Evolutionary conservation across 2,888 invertebrate genomes (phyloP), one percentile per base, ranked within the genome.

Genomic region (Pachydiplax longipennis): DNA sequence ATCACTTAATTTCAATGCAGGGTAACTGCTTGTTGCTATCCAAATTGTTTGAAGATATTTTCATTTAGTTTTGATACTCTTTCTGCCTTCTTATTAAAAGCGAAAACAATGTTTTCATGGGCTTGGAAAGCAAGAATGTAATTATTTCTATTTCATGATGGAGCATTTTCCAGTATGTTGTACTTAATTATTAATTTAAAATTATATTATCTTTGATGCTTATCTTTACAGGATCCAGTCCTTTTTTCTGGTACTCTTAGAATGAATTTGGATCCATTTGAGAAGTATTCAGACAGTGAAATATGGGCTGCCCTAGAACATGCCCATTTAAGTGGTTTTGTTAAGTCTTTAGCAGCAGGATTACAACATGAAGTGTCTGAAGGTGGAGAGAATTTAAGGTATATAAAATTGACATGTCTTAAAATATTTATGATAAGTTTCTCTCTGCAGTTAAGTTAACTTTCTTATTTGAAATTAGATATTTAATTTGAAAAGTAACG

Each of bases 251-350:
- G 96, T 58, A 94, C 94, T 6, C 92, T 96, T 58, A 93, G 95
- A 37, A 93, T 95, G 93, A 96, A 96, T 92, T 93, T 96, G 91
- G 96, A 96, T 92, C 96, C 96, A 0, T 95, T 95, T 92, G 92
- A 93, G 82, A 92, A 92, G 65, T 93, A 94, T 92, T 92, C 93
- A 0, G 95, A 96, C 92, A 94, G 93, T 25, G 94, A 95, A 48
- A 92, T 96, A 44, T 96, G 96, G 95, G 92, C 92, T 40, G 94
- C 95, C 5, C 93, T 96, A 44, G 95, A 95, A 91, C 94, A 94
- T 91, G 94, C 95, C 8, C 95, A 95, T 93, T 93, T 96, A 53
- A 94, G 93, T 91, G 15, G 90, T 12, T 93, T 93, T 91, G 93
- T 93, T 8, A 92, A 92, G 87, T 92, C 92, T 3, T 91, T 93